Conservation (phyloP, 2,888 invertebrate species). For the Ectemnius continuus region DNA sequence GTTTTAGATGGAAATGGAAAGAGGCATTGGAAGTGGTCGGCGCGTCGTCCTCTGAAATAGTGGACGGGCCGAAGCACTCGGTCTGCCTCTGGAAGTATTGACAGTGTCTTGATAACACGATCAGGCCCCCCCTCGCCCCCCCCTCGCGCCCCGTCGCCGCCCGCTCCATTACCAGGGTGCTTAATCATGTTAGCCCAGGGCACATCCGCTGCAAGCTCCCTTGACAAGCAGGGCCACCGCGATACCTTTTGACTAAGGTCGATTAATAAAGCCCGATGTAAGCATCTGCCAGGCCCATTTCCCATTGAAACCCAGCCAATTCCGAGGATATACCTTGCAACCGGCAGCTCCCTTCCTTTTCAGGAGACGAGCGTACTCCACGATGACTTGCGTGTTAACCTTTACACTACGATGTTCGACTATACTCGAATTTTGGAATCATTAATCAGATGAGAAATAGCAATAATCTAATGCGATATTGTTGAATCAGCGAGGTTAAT, state of each 20-base stretch:
- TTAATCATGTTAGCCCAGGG: conserved; percentile 68
- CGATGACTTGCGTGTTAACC: too few species aligned
- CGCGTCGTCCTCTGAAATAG: conserved; percentile 37
- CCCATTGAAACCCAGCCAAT: too few species aligned
- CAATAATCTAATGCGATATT: too few species aligned
- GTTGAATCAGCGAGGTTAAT: too few species aligned
- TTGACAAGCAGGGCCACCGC: conserved; percentile 14
- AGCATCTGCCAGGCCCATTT: background rate
- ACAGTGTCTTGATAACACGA: conserved; percentile 68
- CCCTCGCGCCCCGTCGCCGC: conserved; percentile 51
- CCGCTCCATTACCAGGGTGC: conserved; percentile 68
- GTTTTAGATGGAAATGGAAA: too few species aligned
- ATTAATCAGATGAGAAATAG: too few species aligned
- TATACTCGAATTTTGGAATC: too few species aligned
- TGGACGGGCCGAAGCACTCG: conserved; percentile 31
- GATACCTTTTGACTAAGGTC: too few species aligned
- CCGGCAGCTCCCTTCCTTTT: too few species aligned
- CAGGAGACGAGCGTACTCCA: too few species aligned
- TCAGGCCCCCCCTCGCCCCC: conserved; percentile 64
- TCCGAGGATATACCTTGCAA: too few species aligned
- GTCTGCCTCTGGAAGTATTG: conserved; percentile 55
- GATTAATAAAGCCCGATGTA: conserved; percentile 22
- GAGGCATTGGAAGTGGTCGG: conserved; percentile 17
- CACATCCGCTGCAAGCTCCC: conserved; percentile 50
- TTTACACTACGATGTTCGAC: too few species aligned